phyloP scores from a whole-genome alignment of 2,888 invertebrate species.

The Anthophora plumipes region DNA sequence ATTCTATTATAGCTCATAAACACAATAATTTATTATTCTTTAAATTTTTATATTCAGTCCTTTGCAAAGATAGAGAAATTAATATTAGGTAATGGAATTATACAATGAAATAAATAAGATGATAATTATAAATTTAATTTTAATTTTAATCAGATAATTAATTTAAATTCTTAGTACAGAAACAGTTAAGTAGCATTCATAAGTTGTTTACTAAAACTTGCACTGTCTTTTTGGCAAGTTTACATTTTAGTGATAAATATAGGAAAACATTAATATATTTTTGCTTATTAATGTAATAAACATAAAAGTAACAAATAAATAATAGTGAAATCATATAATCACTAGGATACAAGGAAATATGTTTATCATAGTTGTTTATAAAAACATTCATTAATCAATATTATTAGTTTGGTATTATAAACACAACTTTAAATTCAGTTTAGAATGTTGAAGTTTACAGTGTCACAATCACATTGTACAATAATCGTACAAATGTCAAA shows the following conservation, averaged over 20 bases:
- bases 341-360: conserved; percentile 17
- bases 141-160: background rate
- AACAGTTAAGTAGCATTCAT: background rate
- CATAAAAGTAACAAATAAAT: background rate
- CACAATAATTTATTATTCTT: background rate
- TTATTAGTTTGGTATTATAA: conserved; percentile 1
- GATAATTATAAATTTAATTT: background rate
- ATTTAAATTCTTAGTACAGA: background rate
- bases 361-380: conserved; percentile 27
- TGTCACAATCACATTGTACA: conserved; percentile 36
- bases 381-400: conserved; percentile 20
- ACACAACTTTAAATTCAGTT: conserved; percentile 16
- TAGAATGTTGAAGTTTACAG: conserved; percentile 3
- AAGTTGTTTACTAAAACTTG: background rate
- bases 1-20: background rate
- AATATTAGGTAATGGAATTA: background rate
- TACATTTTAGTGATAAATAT: background rate
- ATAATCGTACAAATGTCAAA: conserved; percentile 22
- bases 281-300: background rate
- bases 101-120: background rate
- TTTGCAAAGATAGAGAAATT: background rate
- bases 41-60: background rate
- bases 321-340: background rate
- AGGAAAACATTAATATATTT: background rate
- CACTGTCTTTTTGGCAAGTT: background rate